Evolutionary conservation across 2,113 vertebrate genomes (phyloP).

Genomic region (Hippocampus barbouri): DNA sequence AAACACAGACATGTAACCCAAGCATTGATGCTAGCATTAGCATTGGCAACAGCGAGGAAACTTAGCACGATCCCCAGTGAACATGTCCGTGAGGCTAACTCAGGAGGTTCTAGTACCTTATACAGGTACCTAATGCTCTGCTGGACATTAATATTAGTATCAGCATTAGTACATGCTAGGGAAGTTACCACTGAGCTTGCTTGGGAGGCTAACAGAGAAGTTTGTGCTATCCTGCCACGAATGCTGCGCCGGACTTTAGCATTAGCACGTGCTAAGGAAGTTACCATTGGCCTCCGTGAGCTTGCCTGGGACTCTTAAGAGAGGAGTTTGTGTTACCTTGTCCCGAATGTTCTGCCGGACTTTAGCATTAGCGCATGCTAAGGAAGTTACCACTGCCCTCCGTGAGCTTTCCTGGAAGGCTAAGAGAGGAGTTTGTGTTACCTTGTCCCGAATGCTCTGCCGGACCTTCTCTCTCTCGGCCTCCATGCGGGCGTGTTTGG

Average conservation of each 20-base stretch:
- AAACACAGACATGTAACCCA: too few species aligned
- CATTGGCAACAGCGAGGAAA: too few species aligned
- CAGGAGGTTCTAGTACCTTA: background rate
- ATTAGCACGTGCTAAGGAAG: background rate
- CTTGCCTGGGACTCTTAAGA: background rate
- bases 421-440: conserved; percentile 38
- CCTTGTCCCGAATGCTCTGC: conserved; percentile 97
- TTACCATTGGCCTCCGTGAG: too few species aligned
- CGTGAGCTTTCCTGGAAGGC: background rate
- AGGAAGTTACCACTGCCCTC: too few species aligned
- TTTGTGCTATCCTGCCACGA: conserved; percentile 86
- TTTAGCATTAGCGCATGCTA: background rate
- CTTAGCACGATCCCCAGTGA: too few species aligned
- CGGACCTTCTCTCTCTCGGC: conserved; percentile 95
- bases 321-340: conserved; percentile 76
- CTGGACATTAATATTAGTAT: background rate
- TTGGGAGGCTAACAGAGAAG: background rate
- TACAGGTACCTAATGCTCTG: too few species aligned
- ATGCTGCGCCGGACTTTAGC: conserved; percentile 87
- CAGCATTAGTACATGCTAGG: background rate
- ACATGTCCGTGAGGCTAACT: too few species aligned
- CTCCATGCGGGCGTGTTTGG: conserved; percentile 94
- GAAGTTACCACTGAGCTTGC: too few species aligned
- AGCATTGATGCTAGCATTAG: background rate
- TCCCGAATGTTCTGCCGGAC: conserved; percentile 96